Evolutionary conservation across 2,113 vertebrate genomes (phyloP).

Genomic region (Crotalus tigris): DNA sequence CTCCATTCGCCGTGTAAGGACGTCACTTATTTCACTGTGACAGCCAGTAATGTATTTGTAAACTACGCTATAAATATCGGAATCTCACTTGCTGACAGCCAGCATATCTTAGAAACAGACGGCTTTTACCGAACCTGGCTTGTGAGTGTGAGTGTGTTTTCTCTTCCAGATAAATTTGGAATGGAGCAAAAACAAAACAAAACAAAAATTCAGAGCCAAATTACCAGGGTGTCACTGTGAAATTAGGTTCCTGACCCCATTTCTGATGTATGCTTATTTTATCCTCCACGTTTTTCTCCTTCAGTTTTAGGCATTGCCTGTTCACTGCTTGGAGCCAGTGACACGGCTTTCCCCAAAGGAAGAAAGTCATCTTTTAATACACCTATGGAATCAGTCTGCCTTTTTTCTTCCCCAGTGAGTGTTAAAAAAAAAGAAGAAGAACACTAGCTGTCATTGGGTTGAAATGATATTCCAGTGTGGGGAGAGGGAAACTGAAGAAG

Average conservation of each 20-base stretch:
- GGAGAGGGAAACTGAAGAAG: neutral
- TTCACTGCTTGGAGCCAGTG: constrained; percentile 81
- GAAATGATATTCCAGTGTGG: constrained; percentile 83
- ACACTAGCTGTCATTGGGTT: constrained; percentile 84
- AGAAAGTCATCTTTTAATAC: constrained; percentile 95
- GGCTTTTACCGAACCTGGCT: constrained; percentile 72
- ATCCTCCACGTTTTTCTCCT: constrained; percentile 92
- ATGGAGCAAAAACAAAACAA: constrained; percentile 73
- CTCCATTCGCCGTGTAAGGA: constrained; percentile 91
- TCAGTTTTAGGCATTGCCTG: constrained; percentile 94
- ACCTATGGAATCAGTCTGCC: constrained; percentile 90
- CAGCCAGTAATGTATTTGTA: constrained; percentile 99
- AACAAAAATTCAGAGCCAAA: constrained; percentile 99
- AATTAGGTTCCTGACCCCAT: constrained; percentile 99
- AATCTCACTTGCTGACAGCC: constrained; percentile 85
- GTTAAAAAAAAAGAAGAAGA: constrained; percentile 78
- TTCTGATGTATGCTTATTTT: constrained; percentile 97
- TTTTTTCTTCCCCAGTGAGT: constrained; percentile 84
- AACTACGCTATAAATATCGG: constrained; percentile 99
- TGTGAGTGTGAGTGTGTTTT: constrained; percentile 5
- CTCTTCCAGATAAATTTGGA: constrained; percentile 92
- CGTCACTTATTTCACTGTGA: constrained; percentile 99
- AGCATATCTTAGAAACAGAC: constrained; percentile 88
- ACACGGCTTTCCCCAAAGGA: constrained; percentile 85
- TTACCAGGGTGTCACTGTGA: constrained; percentile 97